Evolutionary conservation across 2,797 vertebrate species (phyloP), one percentile per base, ranked within the genome.

Genomic region (Oreochromis mossambicus): DNA sequence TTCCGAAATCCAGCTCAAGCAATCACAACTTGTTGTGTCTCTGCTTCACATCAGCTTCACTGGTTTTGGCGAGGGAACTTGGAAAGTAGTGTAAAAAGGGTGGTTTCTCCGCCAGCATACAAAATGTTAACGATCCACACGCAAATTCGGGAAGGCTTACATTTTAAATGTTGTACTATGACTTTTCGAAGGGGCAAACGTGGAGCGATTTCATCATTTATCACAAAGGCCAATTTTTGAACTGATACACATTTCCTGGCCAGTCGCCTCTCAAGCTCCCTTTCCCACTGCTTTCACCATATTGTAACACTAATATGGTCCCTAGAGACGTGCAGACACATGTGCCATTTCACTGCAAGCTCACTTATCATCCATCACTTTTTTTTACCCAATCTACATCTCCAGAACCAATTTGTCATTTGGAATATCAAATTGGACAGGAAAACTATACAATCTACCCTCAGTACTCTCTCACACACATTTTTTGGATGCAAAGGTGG

Each of bases 191-290:
- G 80, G 61, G 77, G 34, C 7, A 19, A 84, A 21, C 48, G 61
- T 68, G 66, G 48, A 83, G 38, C 43, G 68, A 84, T 91, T 93
- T 92, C 86, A 92, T 89, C 88, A 91, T 77, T 86, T 32, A 63
- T 36, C 70, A 79, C 66, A 85, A 86, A 78, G 76, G 54, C 52
- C 19, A 52, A 51, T 55, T 26, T 43, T 84, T 17, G 58, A 36
- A 73, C 66, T 58, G 36, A 80, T 77, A 66, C 32, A 14, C 9
- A 54, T 85, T 86, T 86, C 80, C 73, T 73, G 48, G 77, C 82
- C 17, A 10, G 41, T 56, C 21, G 32, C 36, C 85, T 75, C 56
- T 63, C 51, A n/a, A 36, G 55, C 84, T 58, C 43, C 63, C 52
- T 55, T 75, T 78, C 80, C 50, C 82, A 51, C 58, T 78, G 86